These are phyloP conservation scores for Pseudocheirus occidentalis DNA, from an alignment of 2,797 vertebrate species.

Conservation along the genomic window DNA sequence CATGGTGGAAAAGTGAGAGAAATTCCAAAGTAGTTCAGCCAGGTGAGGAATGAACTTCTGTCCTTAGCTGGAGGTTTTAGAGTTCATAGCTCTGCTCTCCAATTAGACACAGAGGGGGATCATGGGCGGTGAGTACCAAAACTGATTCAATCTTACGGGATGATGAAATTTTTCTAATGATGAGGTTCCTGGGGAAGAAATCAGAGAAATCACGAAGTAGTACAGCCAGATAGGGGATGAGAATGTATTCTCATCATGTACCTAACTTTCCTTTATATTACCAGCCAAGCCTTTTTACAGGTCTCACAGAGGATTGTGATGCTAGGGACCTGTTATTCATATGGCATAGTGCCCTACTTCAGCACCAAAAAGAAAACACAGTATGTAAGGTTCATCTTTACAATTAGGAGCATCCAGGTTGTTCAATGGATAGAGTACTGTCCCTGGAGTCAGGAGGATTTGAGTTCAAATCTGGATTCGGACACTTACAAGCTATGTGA, in stretches of 20 bases:
- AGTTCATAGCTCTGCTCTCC: background rate
- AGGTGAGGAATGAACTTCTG: background rate
- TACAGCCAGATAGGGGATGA: background rate
- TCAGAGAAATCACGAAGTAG: background rate
- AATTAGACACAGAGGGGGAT: background rate
- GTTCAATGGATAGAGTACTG: background rate
- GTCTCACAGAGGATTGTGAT: background rate
- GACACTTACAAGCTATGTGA: background rate
- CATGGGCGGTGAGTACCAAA: background rate
- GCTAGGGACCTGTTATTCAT: background rate
- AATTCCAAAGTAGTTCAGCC: background rate
- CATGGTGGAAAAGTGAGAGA: background rate
- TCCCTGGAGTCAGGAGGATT: background rate
- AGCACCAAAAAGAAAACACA: background rate
- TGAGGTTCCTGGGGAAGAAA: background rate
- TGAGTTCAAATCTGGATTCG: background rate
- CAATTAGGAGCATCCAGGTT: background rate
- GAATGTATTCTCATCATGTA: background rate
- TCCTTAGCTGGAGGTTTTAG: background rate
- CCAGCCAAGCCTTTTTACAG: background rate
- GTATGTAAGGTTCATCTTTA: background rate
- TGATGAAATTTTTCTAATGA: background rate
- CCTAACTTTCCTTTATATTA: background rate
- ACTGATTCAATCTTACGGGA: background rate
- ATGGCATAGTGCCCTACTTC: background rate